Base-by-base conservation (phyloP, 2,113 vertebrate species). In the Plectropomus leopardus region DNA sequence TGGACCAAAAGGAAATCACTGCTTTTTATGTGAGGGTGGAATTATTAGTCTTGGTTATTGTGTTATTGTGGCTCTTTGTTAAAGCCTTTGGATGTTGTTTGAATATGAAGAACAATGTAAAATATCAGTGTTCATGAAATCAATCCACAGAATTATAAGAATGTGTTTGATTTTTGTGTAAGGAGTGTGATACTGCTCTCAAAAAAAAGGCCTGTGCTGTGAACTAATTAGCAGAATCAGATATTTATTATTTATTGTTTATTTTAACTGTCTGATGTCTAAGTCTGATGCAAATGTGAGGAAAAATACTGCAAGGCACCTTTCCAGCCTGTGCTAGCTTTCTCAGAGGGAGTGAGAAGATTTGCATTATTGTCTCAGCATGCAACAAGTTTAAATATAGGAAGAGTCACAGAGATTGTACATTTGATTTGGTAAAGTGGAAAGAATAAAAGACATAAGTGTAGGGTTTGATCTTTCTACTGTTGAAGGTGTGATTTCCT, bases 181-280 rank as follows among this genome's bases (percentile, higher is more conserved):
- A 13, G 50, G 26, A 54, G 34, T 69, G 24, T 36, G 15, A 44
- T 28, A 7, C 11, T 30, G 17, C 24, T 28, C 17, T 5, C 10
- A 42, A 28, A 28, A 40, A 28, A 28, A 40, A 40, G 16, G 26
- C 40, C 32, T 69, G 21, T 8, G 1, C 16, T 54, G 26, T n/a
- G 15, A 48, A 17, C 54, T 50, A 53, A 64, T 64, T 42, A 17
- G 24, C 17, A 42, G 13, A 30, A 30, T 32, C 36, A 24, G 24
- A 72, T 32, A 45, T 30, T 15, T 50, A 66, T 66, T 66, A 30
- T 57, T 30, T 58, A 32, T 54, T 28, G 21, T 50, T 50, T 11
- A 34, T 23, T 59, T 11, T 23, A n/a, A 57, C 36, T 26, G 14
- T 30, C 13, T 55, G 13, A 68, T 68, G 65, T 42, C n/a, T 64